phyloP scores from a whole-genome alignment of 2,797 vertebrate genomes.

The Cryptoblepharus egeriae region DNA sequence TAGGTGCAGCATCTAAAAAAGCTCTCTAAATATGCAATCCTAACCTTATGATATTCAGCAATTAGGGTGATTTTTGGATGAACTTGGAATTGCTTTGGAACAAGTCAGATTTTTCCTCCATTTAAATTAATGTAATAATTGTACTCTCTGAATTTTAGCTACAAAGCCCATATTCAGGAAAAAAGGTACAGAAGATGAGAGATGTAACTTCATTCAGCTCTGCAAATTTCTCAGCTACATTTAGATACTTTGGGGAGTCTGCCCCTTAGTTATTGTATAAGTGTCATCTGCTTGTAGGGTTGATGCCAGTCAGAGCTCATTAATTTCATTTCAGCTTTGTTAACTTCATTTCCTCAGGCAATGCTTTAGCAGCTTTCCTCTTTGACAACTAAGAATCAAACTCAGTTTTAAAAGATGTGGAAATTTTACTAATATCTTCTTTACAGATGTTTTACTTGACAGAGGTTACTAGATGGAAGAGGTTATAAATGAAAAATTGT shows the following conservation, averaged over 20 bases:
- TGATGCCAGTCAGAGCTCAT: constrained; percentile 2
- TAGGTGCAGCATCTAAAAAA: no score
- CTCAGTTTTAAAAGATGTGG: not conserved
- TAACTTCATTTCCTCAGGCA: constrained; percentile 11
- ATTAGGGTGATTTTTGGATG: no score
- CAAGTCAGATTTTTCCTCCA: no score
- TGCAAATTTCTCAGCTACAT: not conserved
- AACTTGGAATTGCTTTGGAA: no score
- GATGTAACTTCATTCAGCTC: not conserved
- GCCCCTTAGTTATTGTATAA: not conserved
- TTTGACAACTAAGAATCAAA: not conserved
- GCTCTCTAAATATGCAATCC: no score
- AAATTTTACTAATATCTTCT: not conserved
- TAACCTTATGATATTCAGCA: no score
- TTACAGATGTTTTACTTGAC: not conserved
- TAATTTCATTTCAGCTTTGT: constrained; percentile 20
- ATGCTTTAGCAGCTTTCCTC: not conserved
- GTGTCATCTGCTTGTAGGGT: not conserved
- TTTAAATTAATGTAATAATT: no score
- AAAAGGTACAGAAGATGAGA: not conserved
- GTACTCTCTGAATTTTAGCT: no score
- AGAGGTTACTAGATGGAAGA: not conserved
- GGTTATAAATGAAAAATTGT: not conserved
- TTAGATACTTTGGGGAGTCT: not conserved
- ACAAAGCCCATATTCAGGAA: no score